A percentile compares a stretch with the other conserved stretches of the same genome.
Conservation (phyloP, 2,113 vertebrate species). For the Elaphurus davidianus region DNA sequence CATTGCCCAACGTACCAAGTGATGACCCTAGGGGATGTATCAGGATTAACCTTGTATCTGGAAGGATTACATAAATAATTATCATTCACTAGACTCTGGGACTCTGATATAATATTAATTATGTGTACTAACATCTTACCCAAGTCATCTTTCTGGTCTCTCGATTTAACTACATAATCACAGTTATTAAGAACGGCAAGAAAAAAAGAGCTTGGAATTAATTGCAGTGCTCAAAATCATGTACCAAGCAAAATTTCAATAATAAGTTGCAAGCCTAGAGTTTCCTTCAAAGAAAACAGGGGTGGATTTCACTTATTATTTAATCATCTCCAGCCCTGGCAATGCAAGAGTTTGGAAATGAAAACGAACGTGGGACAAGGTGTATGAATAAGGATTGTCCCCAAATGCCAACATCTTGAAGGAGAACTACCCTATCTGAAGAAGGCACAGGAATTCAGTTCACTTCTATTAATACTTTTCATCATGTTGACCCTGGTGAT, state of each 20-base stretch:
- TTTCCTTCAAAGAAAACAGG: neutral
- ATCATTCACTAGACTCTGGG: neutral
- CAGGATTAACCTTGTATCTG: slow-evolving; percentile 17
- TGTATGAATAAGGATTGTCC: neutral
- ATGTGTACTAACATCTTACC: slow-evolving; percentile 3
- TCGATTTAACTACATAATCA: neutral
- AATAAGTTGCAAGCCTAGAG: neutral
- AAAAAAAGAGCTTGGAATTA: neutral
- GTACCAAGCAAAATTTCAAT: neutral
- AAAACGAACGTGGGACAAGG: neutral
- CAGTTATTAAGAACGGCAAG: neutral
- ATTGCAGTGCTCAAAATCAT: neutral
- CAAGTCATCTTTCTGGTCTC: slow-evolving; percentile 20
- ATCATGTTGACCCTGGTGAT: neutral
- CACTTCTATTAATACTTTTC: neutral
- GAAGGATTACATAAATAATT: slow-evolving; percentile 36
- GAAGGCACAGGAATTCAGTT: neutral
- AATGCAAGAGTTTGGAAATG: no score
- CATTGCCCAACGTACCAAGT: neutral
- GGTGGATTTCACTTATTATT: neutral
- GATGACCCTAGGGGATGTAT: neutral
- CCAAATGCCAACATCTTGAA: neutral
- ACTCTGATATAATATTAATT: slow-evolving; percentile 16
- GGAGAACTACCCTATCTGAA: neutral
- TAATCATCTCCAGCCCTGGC: neutral